Evolutionary conservation across 2,113 vertebrate genomes (phyloP), one percentile per base, ranked within the genome.

Genomic region (Abramis brama): DNA sequence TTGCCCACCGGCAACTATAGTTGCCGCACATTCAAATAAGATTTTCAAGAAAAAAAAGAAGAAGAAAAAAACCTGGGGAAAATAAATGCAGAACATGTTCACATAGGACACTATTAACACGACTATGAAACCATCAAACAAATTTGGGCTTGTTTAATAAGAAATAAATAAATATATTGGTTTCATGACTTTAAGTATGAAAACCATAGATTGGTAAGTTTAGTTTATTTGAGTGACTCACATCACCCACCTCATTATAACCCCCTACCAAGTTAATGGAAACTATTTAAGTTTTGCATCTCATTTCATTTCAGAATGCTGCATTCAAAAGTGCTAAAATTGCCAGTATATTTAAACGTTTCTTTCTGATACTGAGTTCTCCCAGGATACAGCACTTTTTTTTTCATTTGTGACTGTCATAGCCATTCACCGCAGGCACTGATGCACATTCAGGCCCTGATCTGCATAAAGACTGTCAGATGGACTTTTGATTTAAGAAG

Each of bases 401-500:
- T 43, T 43, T 70, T 70, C 45, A 68, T 52, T 82, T 82, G 25
- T 68, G 79, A 70, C 79, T 82, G 79, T 82, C 79, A 82, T 36
- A 82, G 62, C 11, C 27, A 70, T 82, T 82, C 11, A n/a, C 43
- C 17, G 19, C 79, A 68, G 79, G 4, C 79, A 33, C 45, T 52
- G 79, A 82, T 23, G 27, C 25, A 23, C 62, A 68, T 82, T 82
- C 79, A 82, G 45, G 17, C 25, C 62, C 79, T 70, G 43, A 82
- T 84, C 55, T 64, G 82, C 86, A 80, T 81, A 64, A 84, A 64
- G 57, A 70, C 79, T 82, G 60, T 82, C 79, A 52, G 60, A 82
- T 66, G 60, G 84, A 79, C 75, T 70, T 85, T 78, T 85, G 73
- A 85, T 85, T 85, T 47, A 62, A 68, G 62, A 27, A 77, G 17